Percentiles rank a stretch among this genome's conserved stretches.
Conservation (phyloP, 1,140 invertebrate species). For the Dendroctonus valens region DNA sequence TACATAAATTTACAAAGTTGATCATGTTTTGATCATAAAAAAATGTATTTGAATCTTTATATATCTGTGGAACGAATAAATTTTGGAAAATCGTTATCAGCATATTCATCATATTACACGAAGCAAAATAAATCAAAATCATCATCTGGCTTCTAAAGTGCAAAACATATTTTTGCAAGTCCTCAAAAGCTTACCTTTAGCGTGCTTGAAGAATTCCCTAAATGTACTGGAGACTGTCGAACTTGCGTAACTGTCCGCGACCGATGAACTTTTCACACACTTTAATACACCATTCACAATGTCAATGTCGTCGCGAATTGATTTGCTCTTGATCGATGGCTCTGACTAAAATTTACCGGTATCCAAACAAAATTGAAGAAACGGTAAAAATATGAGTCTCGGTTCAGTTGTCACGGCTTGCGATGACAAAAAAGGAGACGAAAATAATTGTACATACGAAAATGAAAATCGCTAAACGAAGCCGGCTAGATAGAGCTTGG, state of each 20-base stretch:
- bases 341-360: slow-evolving; percentile 4
- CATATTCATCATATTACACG: too few relatives aligned
- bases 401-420: slow-evolving; percentile 1
- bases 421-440: background rate
- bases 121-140: too few relatives aligned
- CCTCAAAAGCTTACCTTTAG: slow-evolving; percentile 5
- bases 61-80: too few relatives aligned
- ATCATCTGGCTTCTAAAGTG: background rate
- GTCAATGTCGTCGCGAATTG: slow-evolving; percentile 18
- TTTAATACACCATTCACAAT: slow-evolving; percentile 28
- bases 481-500: too few relatives aligned
- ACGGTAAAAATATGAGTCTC: slow-evolving; percentile 16
- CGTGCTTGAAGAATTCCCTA: slow-evolving; percentile 2
- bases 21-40: too few relatives aligned
- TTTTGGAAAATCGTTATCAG: too few relatives aligned
- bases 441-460: background rate
- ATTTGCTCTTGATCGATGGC: slow-evolving; percentile 5
- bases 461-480: background rate
- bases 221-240: slow-evolving; percentile 1
- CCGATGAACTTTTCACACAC: slow-evolving; percentile 27
- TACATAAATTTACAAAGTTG: too few relatives aligned
- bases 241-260: slow-evolving; percentile 12
- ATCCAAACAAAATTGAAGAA: slow-evolving; percentile 7
- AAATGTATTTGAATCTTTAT: too few relatives aligned
- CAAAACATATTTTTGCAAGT: too few relatives aligned